Percentiles rank a stretch among this genome's conserved stretches.
phyloP scores from a whole-genome alignment of 2,888 invertebrate genomes.

The Rhingia rostrata region DNA sequence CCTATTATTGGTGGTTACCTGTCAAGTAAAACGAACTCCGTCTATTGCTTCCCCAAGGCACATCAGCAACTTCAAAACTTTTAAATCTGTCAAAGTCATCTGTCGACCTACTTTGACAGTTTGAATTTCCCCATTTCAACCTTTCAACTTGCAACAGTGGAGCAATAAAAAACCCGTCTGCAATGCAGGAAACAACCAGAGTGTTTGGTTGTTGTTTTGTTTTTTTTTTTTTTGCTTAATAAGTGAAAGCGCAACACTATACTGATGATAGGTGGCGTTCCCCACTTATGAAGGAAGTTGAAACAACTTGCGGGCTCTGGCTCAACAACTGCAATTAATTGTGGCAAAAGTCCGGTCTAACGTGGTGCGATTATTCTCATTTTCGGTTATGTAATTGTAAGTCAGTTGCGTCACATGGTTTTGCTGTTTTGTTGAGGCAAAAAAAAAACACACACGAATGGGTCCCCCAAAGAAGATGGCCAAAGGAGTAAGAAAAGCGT shows the following conservation, averaged over 20 bases:
- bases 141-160: constrained; percentile 11
- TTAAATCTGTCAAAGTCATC: background rate
- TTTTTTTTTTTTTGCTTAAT: constrained; percentile 19
- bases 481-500: constrained; percentile 21
- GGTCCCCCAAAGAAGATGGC: constrained; percentile 28
- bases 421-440: constrained; percentile 10
- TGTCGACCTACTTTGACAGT: background rate
- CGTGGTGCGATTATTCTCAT: constrained; percentile 60
- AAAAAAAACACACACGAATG: constrained; percentile 21
- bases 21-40: too few relatives aligned
- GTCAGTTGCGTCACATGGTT: constrained; percentile 58
- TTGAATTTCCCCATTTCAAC: background rate
- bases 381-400: constrained; percentile 65
- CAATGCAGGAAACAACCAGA: constrained; percentile 42
- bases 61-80: too few relatives aligned
- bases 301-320: constrained; percentile 32
- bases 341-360: constrained; percentile 63
- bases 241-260: constrained; percentile 49
- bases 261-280: constrained; percentile 1
- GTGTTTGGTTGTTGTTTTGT: constrained; percentile 11
- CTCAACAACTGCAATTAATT: constrained; percentile 65
- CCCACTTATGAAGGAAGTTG: constrained; percentile 51
- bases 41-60: too few relatives aligned
- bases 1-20: too few relatives aligned
- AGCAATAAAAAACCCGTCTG: constrained; percentile 37